phyloP scores from a whole-genome alignment of 2,113 vertebrate genomes.

The Lasiurus cinereus region DNA sequence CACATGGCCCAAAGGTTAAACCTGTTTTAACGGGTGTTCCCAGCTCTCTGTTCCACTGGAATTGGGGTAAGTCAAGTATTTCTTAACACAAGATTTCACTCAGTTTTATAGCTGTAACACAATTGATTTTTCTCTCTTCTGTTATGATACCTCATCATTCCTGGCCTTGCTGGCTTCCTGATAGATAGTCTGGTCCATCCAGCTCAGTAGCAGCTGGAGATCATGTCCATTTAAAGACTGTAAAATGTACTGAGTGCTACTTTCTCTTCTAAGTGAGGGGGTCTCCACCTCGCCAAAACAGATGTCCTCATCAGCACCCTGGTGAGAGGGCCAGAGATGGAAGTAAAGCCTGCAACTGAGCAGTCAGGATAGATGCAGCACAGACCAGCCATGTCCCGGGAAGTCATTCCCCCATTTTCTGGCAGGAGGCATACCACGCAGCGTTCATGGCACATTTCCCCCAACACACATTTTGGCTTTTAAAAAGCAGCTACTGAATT shows the following conservation, averaged over 20 bases:
- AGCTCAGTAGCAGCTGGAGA: neutral
- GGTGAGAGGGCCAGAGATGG: neutral
- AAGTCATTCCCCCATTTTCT: neutral
- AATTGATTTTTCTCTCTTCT: neutral
- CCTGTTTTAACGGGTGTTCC: neutral
- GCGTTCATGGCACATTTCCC: neutral
- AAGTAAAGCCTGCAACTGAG: neutral
- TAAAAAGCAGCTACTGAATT: neutral
- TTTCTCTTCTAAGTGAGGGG: neutral
- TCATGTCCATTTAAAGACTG: neutral
- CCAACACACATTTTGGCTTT: neutral
- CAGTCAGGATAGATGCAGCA: rapidly evolving
- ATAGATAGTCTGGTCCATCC: neutral
- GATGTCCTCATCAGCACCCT: neutral
- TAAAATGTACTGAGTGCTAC: neutral
- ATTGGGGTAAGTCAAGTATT: neutral
- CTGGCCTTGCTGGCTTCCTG: neutral
- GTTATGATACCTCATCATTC: neutral
- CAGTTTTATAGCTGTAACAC: neutral
- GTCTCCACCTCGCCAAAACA: neutral
- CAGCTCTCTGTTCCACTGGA: neutral
- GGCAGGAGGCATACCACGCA: rapidly evolving
- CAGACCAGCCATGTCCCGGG: rapidly evolving
- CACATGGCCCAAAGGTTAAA: neutral
- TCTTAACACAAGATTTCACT: neutral